phyloP scores from a whole-genome alignment of 2,797 vertebrate species.

The Centropyge bicolor region DNA sequence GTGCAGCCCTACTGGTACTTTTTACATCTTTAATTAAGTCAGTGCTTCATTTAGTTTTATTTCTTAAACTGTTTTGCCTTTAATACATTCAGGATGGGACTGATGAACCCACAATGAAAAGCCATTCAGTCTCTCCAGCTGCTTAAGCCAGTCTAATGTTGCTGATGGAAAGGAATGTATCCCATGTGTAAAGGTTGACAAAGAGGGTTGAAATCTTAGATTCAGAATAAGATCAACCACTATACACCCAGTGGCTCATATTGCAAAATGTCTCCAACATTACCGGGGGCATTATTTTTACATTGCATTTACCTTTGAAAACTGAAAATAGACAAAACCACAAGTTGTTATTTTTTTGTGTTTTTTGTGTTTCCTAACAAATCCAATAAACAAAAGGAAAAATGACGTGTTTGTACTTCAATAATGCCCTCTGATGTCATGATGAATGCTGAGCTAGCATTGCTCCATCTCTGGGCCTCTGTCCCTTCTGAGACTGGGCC shows the following conservation, averaged over 20 bases:
- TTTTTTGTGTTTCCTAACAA: conserved; percentile 14
- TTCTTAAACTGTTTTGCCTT: neutral
- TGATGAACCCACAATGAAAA: conserved; percentile 8
- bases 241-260: neutral
- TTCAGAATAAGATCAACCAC: conserved; percentile 16
- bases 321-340: neutral
- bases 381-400: conserved; percentile 14
- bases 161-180: conserved; percentile 7
- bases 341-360: neutral
- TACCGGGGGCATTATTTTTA: neutral
- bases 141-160: neutral
- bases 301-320: neutral
- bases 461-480: conserved; percentile 59
- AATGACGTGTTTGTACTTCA: conserved; percentile 17
- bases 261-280: conserved; percentile 4
- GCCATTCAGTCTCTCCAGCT: neutral
- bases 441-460: conserved; percentile 63
- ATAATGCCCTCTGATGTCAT: conserved; percentile 56
- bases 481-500: conserved; percentile 65
- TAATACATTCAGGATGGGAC: neutral
- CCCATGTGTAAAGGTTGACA: neutral
- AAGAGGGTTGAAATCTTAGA: conserved; percentile 24
- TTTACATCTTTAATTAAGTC: neutral
- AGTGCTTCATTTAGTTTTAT: neutral
- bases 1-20: neutral